Evolutionary conservation across 2,113 vertebrate species (phyloP), one percentile per base, ranked within the genome.

Genomic region (Malurus alboscapulatus): DNA sequence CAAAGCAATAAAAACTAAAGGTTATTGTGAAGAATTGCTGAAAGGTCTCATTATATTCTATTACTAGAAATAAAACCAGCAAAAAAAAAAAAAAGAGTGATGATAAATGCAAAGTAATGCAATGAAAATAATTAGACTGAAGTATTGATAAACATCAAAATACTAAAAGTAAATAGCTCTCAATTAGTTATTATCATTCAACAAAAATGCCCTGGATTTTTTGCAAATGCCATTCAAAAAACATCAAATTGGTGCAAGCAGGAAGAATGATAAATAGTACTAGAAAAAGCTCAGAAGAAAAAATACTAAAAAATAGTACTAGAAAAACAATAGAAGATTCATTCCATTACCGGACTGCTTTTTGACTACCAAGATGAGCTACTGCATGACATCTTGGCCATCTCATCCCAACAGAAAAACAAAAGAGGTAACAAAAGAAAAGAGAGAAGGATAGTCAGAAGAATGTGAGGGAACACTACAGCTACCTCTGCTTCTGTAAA

Each of bases 1-100:
- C 34, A 78, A 40, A 61, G 29, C 32, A 93, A 88, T 88, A 87
- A 75, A 85, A 88, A 47, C 25, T 47, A 90, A 90, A 94, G 36
- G 21, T 67, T 95, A 71, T 12, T 38, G 20, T 8, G 38, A 59
- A 75, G 40, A 75, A 90, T 9, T 83, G 32, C 53, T 72, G 66
- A 79, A 71, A 75, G 20, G 29, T 32, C 26, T 92, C 38, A 71
- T 73, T 68, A 74, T 20, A 75, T 3, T 63, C 34, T 58, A 27
- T 19, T 58, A 81, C 18, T 69, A 77, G 45, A 75, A 76, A 74
- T 24, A 87, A 66, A 90, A 79, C 5, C 2, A 2, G 45, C 53
- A 88, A 44, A 36, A 90, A 67, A 34, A 67, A 34, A 34, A 82
- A 73, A 27, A 0, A 25, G n/a, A 67, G 21, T 25, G 16, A 12